Conservation (phyloP, 1,140 invertebrate species). For the Drosophila willistoni region DNA sequence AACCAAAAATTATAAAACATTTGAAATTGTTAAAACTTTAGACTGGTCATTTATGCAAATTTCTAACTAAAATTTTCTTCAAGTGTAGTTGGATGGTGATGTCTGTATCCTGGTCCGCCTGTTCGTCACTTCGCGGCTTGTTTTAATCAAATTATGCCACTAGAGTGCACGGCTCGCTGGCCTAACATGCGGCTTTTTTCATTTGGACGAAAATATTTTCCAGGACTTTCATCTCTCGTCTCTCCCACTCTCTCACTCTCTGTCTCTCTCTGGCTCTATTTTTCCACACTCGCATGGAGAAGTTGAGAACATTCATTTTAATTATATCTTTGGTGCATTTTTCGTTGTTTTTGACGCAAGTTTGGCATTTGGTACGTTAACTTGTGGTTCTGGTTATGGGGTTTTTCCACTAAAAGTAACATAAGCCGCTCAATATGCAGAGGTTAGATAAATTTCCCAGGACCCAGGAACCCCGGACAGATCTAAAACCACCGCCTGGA, state of each 20-base stretch:
- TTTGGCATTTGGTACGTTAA: constrained; percentile 69
- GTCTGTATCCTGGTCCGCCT: constrained; percentile 24
- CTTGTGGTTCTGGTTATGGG: constrained; percentile 33
- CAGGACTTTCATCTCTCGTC: constrained; percentile 7
- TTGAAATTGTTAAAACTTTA: too few relatives aligned
- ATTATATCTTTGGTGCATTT: constrained; percentile 61
- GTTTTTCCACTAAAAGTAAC: constrained; percentile 28
- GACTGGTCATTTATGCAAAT: not conserved
- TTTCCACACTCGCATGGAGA: not conserved
- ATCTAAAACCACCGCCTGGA: constrained; percentile 32
- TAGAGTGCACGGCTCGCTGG: constrained; percentile 49
- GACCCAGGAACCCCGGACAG: not conserved
- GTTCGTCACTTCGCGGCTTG: constrained; percentile 42
- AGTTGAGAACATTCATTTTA: constrained; percentile 69
- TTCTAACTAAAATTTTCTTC: not conserved
- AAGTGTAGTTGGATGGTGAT: constrained; percentile 12
- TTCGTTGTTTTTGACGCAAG: constrained; percentile 38
- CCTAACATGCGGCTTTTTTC: constrained; percentile 64
- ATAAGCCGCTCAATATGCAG: constrained; percentile 24
- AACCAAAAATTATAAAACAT: too few relatives aligned
- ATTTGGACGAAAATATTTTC: constrained; percentile 48
- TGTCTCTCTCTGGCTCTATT: not conserved
- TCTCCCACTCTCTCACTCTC: not conserved
- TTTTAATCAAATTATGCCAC: constrained; percentile 75
- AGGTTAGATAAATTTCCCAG: constrained; percentile 23